Base-by-base conservation (phyloP, 2,113 vertebrate genomes). In the Syrmaticus mikado region DNA sequence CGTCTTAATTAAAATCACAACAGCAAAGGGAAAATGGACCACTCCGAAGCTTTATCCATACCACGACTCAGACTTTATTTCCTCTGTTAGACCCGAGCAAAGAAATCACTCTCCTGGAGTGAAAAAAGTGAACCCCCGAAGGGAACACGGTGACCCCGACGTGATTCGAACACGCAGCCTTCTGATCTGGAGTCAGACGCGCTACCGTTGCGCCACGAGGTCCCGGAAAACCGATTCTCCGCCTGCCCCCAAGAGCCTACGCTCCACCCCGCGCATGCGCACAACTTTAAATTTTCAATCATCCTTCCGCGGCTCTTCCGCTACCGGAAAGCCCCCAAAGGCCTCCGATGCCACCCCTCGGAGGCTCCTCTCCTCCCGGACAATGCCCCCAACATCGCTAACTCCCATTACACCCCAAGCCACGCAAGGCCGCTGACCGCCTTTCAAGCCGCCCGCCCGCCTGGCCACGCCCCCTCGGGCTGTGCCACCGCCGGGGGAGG, bases 161-260 rank as follows among this genome's bases (percentile, higher is more conserved):
- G 97, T 97, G 97, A 97, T 97, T 97, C 97, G 97, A 97, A 97
- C 97, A 97, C 97, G 97, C 97, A 97, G 94, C 97, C 97, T 97
- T 97, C 97, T 97, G 97, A 97, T 97, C 97, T 97, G 97, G 97
- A 97, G 97, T 97, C 97, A 97, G 97, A 97, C 97, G 97, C 97
- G 96, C 96, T 97, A 97, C 97, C 97, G 97, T 97, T 97, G 97
- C 97, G 97, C 97, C 97, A 97, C 97, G 97, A 97, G 97, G 97
- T 97, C 97, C 0, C 60, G 3, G 4, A 3, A n/a, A 0, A 1
- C 0, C 0, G 3, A 0, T 0, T 6, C 3, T 7, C 58, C 40
- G 27, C 20, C 34, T 10, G 21, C 15, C 87, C 0, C 2, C 2
- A 95, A 97, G 93, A 95, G 43, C 13, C 70, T 71, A 3, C 3